A percentile compares a stretch with the other conserved stretches of the same genome.
Evolutionary conservation across 2,113 vertebrate species (phyloP).

Genomic region (Limanda limanda): DNA sequence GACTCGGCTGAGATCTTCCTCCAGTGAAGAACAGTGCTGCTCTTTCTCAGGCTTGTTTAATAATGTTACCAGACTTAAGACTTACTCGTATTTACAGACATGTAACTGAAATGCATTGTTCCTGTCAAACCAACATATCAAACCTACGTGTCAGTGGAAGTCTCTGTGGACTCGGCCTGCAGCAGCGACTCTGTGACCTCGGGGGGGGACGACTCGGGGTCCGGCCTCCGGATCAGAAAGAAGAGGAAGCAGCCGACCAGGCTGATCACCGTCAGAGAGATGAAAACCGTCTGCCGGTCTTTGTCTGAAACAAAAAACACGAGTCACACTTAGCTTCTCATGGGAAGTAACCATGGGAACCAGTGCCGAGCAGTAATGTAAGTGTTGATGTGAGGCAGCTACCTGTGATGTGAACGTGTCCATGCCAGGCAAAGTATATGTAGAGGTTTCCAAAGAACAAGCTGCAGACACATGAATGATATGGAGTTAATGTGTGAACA

Average conservation of each 20-base stretch:
- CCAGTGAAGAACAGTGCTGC: too few relatives aligned
- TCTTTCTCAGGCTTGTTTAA: too few relatives aligned
- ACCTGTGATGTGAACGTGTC: slow-evolving; percentile 94
- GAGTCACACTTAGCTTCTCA: slow-evolving; percentile 27
- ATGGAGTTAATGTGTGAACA: background rate
- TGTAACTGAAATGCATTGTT: too few relatives aligned
- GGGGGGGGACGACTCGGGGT: slow-evolving; percentile 60
- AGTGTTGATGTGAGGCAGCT: too few relatives aligned
- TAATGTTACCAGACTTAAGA: too few relatives aligned
- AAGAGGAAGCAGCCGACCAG: slow-evolving; percentile 96
- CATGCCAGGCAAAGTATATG: slow-evolving; percentile 95
- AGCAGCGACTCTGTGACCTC: slow-evolving; percentile 68
- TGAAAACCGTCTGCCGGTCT: slow-evolving; percentile 94
- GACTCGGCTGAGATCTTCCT: too few relatives aligned
- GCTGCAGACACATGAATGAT: slow-evolving; percentile 74
- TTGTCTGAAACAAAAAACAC: slow-evolving; percentile 82
- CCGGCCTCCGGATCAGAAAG: slow-evolving; percentile 92
- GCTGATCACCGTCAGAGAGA: slow-evolving; percentile 95
- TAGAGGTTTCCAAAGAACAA: slow-evolving; percentile 98
- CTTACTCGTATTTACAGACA: too few relatives aligned
- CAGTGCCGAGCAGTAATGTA: background rate
- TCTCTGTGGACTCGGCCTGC: slow-evolving; percentile 64
- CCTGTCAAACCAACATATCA: too few relatives aligned
- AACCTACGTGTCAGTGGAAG: slow-evolving; percentile 60
- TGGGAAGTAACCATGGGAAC: background rate